These are phyloP conservation scores for Tangara arthus DNA, from an alignment of 2,797 vertebrate species.

Conservation along the genomic window DNA sequence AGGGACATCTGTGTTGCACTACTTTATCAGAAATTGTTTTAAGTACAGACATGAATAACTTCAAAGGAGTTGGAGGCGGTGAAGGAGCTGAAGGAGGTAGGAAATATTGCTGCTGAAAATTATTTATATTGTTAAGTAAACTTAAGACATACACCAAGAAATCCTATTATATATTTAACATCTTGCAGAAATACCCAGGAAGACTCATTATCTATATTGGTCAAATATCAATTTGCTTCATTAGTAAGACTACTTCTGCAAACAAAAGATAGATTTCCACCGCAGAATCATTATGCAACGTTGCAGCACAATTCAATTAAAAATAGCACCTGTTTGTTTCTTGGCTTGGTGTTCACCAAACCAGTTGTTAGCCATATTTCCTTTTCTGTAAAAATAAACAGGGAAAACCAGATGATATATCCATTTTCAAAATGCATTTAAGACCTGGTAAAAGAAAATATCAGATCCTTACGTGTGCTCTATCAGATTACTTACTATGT, in stretches of 20 bases:
- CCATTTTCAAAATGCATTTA: background rate
- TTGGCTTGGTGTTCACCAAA: conserved; percentile 35
- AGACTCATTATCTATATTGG: background rate
- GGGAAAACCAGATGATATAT: background rate
- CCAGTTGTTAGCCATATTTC: background rate
- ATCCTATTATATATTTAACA: background rate
- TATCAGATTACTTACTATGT: background rate
- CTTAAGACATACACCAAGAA: background rate
- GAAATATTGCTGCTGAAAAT: conserved; percentile 43
- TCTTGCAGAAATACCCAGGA: conserved; percentile 25
- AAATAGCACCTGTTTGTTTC: conserved; percentile 25
- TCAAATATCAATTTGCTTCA: background rate
- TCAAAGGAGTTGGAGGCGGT: conserved; percentile 35
- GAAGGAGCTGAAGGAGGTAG: conserved; percentile 54
- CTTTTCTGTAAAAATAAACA: background rate
- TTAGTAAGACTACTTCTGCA: conserved; percentile 12
- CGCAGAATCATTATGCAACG: background rate
- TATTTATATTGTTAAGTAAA: conserved; percentile 38
- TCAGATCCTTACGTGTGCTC: background rate
- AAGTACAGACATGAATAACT: conserved; percentile 31
- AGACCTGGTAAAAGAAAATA: background rate
- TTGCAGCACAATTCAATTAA: conserved; percentile 32
- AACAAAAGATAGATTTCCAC: conserved; percentile 33
- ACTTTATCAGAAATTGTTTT: conserved; percentile 40
- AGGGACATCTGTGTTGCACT: conserved; percentile 41